Conservation (phyloP, 1,140 invertebrate species). For the Drosophila pallidifrons region DNA sequence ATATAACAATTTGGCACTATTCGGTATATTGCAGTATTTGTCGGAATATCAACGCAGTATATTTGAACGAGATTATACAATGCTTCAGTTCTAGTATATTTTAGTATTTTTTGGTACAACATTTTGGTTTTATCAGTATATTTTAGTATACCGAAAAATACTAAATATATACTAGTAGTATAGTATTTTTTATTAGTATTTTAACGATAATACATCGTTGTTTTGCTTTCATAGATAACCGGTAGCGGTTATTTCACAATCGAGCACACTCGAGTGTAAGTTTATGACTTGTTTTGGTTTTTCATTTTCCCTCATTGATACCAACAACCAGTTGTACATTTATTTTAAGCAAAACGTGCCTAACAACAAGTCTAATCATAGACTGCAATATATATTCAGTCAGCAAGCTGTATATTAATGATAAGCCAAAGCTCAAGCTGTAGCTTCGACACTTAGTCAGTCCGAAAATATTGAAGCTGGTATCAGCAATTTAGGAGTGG, state of each 20-base stretch:
- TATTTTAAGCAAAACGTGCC: slow-evolving; percentile 42
- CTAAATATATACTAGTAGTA: no score
- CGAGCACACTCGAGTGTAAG: neutral
- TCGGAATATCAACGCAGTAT: no score
- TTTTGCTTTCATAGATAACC: neutral
- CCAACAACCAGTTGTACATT: slow-evolving; percentile 18
- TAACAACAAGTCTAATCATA: slow-evolving; percentile 33
- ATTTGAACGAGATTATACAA: no score
- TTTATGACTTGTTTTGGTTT: neutral
- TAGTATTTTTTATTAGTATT: no score
- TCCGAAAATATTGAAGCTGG: slow-evolving; percentile 8
- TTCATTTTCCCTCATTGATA: slow-evolving; percentile 7
- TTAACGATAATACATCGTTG: no score
- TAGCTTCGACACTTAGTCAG: slow-evolving; percentile 3
- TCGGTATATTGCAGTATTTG: no score
- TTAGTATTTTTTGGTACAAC: neutral
- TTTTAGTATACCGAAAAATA: neutral
- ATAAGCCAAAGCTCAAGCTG: slow-evolving; percentile 7
- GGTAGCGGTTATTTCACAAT: neutral
- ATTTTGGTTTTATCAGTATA: neutral
- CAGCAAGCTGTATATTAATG: neutral
- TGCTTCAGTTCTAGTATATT: no score
- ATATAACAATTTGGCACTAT: no score
- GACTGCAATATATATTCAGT: neutral
- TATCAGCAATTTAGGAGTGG: neutral